phyloP scores from a whole-genome alignment of 2,113 vertebrate species.

The Rhombomys opimus region DNA sequence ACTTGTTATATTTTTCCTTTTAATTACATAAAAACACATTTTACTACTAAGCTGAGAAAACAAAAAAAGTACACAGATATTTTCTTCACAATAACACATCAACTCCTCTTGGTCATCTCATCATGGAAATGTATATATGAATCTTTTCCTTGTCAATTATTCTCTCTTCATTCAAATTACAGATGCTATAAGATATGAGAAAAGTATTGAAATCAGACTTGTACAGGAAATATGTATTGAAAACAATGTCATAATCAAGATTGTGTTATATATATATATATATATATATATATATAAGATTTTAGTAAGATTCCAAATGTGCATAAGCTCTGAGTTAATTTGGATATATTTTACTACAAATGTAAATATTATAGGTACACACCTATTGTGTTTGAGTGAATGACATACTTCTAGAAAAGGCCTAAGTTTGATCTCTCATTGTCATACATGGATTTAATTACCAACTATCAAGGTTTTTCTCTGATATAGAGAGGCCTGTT shows the following conservation, averaged over 20 bases:
- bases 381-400: background rate
- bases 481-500: background rate
- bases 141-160: background rate
- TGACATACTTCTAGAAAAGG: background rate
- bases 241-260: background rate
- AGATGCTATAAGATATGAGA: background rate
- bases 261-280: accelerated
- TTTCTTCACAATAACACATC: background rate
- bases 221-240: background rate
- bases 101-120: background rate
- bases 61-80: background rate
- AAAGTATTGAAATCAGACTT: background rate
- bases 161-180: background rate
- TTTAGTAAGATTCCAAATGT: background rate
- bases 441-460: background rate
- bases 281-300: background rate
- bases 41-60: background rate
- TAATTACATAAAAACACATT: background rate
- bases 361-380: background rate
- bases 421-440: background rate
- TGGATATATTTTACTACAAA: background rate
- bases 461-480: background rate
- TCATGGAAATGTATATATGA: background rate
- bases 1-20: background rate
- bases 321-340: background rate